Conservation (phyloP, 2,113 vertebrate genomes). For the Tetrax tetrax region DNA sequence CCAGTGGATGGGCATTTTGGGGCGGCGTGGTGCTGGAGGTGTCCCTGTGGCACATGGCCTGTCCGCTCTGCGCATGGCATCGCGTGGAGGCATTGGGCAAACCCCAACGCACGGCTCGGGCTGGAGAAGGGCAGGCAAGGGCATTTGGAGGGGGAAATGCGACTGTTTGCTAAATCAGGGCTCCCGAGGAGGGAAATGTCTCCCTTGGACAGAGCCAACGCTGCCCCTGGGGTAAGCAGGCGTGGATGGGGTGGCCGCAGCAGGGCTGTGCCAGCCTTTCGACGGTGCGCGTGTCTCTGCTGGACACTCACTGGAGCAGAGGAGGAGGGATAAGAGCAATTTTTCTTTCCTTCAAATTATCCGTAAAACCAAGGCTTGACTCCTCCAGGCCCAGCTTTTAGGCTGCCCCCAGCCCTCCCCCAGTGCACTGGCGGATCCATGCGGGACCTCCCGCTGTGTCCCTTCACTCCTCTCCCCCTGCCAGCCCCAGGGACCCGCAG, state of each 20-base stretch:
- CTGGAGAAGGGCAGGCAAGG: not conserved
- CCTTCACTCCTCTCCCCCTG: not conserved
- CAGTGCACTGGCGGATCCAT: not conserved
- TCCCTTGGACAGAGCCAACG: not conserved
- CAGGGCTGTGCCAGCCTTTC: not conserved
- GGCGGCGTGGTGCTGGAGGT: not conserved
- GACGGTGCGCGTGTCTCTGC: fast-evolving
- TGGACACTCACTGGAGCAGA: not conserved
- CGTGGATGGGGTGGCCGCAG: fast-evolving
- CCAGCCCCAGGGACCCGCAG: not conserved
- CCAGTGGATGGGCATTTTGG: not conserved
- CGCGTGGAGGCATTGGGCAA: fast-evolving
- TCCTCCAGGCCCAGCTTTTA: not conserved
- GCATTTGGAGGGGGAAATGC: fast-evolving
- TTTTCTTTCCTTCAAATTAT: not conserved
- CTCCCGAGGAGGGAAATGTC: fast-evolving
- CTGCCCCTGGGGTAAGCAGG: not conserved
- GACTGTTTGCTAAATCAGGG: fast-evolving
- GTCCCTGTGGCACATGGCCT: not conserved
- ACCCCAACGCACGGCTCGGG: fast-evolving
- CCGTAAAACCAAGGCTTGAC: not conserved
- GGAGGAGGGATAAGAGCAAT: not conserved
- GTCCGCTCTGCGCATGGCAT: not conserved
- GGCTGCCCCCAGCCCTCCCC: not conserved
- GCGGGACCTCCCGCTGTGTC: fast-evolving